Conservation (phyloP, 2,797 vertebrate genomes). For the Notamacropus eugenii region DNA sequence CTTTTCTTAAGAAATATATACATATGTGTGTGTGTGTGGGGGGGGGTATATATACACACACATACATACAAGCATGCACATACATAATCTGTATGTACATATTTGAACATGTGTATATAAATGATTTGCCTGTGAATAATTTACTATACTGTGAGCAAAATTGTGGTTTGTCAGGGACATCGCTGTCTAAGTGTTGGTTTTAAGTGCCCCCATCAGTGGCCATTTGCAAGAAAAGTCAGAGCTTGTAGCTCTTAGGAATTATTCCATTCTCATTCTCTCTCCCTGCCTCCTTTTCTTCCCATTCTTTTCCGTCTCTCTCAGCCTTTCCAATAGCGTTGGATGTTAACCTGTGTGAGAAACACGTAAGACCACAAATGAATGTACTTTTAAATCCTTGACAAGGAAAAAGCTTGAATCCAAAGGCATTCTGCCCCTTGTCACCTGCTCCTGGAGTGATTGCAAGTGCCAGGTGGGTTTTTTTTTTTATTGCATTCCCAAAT, state of each 20-base stretch:
- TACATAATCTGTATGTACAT: conserved; percentile 67
- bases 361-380: not conserved
- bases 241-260: not conserved
- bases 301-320: not conserved
- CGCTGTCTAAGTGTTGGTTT: conserved; percentile 15
- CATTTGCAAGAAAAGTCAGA: not conserved
- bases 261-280: not conserved
- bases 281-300: too few species aligned
- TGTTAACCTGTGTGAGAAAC: not conserved
- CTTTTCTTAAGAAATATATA: conserved; percentile 62
- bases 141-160: conserved; percentile 29
- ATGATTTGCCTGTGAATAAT: conserved; percentile 58
- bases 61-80: conserved; percentile 68
- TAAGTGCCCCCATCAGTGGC: not conserved
- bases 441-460: not conserved
- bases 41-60: conserved; percentile 65
- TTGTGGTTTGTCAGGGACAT: conserved; percentile 54
- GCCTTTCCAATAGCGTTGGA: not conserved
- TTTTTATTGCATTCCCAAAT: not conserved
- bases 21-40: conserved; percentile 50
- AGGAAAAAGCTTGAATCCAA: not conserved
- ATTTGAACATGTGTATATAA: conserved; percentile 61
- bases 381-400: not conserved
- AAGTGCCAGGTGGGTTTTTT: not conserved
- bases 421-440: not conserved